phyloP scores from a whole-genome alignment of 2,888 invertebrate genomes.

The Trimorus sp. region DNA sequence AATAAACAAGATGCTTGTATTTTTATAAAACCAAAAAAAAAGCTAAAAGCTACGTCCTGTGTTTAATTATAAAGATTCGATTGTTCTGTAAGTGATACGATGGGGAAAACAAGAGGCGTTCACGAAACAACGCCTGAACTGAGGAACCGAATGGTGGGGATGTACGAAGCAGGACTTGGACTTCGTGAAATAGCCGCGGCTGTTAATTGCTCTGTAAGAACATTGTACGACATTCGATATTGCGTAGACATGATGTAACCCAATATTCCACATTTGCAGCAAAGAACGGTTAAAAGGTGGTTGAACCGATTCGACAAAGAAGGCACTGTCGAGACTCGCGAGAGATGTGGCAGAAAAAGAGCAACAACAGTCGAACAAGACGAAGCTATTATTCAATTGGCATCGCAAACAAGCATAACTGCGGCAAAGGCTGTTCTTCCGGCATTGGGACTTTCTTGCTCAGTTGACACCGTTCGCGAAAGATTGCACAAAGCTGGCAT shows the following conservation, averaged over 20 bases:
- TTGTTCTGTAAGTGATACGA: no score
- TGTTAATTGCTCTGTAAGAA: slow-evolving; percentile 75
- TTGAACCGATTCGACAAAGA: slow-evolving; percentile 79
- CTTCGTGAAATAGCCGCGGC: slow-evolving; percentile 79
- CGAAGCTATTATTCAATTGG: slow-evolving; percentile 79
- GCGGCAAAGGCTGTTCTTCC: slow-evolving; percentile 80
- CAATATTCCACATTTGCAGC: slow-evolving; percentile 68
- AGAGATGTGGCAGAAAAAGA: slow-evolving; percentile 79
- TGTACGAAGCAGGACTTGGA: slow-evolving; percentile 80
- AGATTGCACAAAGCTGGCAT: slow-evolving; percentile 80
- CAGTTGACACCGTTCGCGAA: slow-evolving; percentile 79
- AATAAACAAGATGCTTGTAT: no score
- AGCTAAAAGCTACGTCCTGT: no score
- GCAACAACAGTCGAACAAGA: slow-evolving; percentile 79
- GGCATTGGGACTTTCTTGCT: slow-evolving; percentile 79
- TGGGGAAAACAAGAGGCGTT: no score
- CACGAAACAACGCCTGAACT: slow-evolving; percentile 72
- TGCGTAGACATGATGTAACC: background rate
- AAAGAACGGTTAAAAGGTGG: slow-evolving; percentile 80
- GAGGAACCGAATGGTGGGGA: slow-evolving; percentile 80
- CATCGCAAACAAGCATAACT: slow-evolving; percentile 79
- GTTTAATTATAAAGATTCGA: no score
- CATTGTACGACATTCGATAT: no score
- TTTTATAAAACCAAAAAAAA: no score
- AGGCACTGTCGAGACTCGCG: slow-evolving; percentile 79